These are phyloP conservation scores for Ginglymostoma cirratum DNA, from an alignment of 2,113 vertebrate species.

Conservation along the genomic window DNA sequence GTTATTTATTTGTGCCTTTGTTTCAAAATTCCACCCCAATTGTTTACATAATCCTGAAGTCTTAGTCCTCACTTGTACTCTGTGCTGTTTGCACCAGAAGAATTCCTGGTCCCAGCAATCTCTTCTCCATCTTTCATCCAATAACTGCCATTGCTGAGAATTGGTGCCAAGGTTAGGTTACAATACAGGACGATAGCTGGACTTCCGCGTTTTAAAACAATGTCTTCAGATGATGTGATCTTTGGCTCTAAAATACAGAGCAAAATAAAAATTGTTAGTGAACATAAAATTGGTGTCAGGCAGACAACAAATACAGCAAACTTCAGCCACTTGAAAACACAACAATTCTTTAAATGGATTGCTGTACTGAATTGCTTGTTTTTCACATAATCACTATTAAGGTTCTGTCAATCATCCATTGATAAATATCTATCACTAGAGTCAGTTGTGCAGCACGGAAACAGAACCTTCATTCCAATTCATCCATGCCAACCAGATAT, in stretches of 20 bases:
- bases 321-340: conserved; percentile 6
- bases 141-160: conserved; percentile 68
- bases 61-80: conserved; percentile 67
- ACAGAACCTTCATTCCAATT: no score
- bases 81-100: conserved; percentile 53
- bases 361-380: neutral
- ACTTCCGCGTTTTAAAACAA: conserved; percentile 54
- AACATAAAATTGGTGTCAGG: neutral
- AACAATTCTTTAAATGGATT: neutral
- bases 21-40: neutral
- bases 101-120: conserved; percentile 65
- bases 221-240: conserved; percentile 80
- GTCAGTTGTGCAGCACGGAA: no score
- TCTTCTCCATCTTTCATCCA: conserved; percentile 91
- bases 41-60: neutral
- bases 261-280: conserved; percentile 38
- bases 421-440: neutral
- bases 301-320: neutral
- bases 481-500: no score
- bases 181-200: conserved; percentile 69
- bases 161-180: conserved; percentile 81
- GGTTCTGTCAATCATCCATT: no score
- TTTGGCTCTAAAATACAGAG: conserved; percentile 78
- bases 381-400: no score
- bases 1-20: neutral